Evolutionary conservation across 1,140 invertebrate genomes (phyloP), one percentile per base, ranked within the genome.

Genomic region (Panagrolaimus sp.): DNA sequence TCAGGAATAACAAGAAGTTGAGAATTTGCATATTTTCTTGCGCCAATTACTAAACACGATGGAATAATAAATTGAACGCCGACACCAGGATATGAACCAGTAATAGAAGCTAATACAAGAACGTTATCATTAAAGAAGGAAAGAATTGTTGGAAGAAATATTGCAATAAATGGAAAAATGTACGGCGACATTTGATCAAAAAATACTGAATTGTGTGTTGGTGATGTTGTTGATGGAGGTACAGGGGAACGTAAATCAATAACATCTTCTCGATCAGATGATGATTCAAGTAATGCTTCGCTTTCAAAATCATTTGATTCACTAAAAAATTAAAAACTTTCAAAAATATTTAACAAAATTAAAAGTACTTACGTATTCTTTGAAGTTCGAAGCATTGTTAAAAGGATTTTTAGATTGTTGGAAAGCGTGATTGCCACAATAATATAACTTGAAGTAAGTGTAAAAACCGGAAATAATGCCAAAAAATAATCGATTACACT

Each of bases 21-120:
- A 17, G 44, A 43, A 64, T 52, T 21, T 17, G 63, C 46, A 45
- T 67, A 68, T 10, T 43, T 26, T 8, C 94, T 86, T 0, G 92
- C 90, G 74, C 87, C 88, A 79, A 90, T 89, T 7, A 96, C 92
- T 32, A 98, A 84, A 58, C 89, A 87, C 0, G 91, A 90, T 0
- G 95, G 96, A 76, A 98, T 91, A 1, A 97, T 83, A 85, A 98
- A 98, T 84, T 98, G 95, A 71, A 98, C 94, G 4, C 89, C 90
- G 17, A 91, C 89, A 1, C 95, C 94, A 2, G 93, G 92, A 85
- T 93, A 97, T 0, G 92, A 90, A 43, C 76, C 74, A 58, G 68
- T 63, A 63, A 78, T 38, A 14, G 1, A 94, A 26, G 77, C 79
- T 17, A 80, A 52, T 9, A 83, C 65, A 17, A 88, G 85, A 15